Conservation (phyloP, 1,140 invertebrate genomes). For the Panagrolaimus sp. region DNA sequence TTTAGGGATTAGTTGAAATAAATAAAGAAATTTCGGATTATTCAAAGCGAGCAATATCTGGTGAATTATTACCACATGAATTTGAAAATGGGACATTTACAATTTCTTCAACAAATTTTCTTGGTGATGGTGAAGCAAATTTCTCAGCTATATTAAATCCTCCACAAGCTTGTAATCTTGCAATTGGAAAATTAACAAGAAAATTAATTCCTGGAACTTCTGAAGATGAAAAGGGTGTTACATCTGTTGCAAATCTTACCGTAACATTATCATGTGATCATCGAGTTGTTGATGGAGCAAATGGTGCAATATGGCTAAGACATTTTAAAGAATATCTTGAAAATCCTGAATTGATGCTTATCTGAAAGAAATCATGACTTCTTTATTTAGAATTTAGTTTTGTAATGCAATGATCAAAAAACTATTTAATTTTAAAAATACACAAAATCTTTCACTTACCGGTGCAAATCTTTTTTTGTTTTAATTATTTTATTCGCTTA, state of each 20-base stretch:
- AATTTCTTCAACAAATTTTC: neutral
- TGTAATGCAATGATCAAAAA: no score
- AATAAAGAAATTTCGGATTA: neutral
- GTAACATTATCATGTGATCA: constrained; percentile 1
- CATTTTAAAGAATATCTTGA: constrained; percentile 3
- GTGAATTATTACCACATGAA: neutral
- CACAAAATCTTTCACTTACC: no score
- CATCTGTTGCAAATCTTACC: neutral
- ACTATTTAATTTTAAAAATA: no score
- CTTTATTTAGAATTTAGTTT: no score
- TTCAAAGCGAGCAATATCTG: neutral
- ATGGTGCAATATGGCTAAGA: neutral
- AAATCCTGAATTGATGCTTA: neutral
- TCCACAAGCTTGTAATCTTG: neutral
- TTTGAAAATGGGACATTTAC: constrained; percentile 5
- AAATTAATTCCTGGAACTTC: neutral
- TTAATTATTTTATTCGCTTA: no score
- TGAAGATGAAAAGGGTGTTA: neutral
- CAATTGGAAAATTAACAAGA: neutral
- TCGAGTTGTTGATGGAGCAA: constrained; percentile 5
- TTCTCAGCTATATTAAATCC: neutral
- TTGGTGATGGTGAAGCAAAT: neutral
- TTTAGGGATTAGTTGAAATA: neutral
- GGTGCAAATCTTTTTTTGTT: no score
- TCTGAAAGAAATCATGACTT: no score